phyloP scores from a whole-genome alignment of 2,113 vertebrate species.

The Cynoglossus semilaevis region DNA sequence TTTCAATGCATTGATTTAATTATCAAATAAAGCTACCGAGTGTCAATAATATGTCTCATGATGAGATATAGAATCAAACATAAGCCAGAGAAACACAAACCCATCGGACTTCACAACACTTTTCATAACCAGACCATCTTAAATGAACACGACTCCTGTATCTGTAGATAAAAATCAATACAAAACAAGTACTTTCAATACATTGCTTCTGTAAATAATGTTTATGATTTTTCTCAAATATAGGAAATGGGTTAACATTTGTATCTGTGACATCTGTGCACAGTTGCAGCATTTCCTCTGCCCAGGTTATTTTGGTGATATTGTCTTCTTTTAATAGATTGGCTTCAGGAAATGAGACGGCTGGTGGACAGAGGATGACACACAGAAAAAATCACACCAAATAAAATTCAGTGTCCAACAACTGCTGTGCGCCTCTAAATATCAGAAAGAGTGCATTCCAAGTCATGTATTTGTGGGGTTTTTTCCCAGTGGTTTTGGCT shows the following conservation, averaged over 20 bases:
- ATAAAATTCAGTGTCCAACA: not conserved
- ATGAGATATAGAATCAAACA: too few species aligned
- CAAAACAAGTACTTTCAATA: not conserved
- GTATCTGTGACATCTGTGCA: constrained; percentile 2
- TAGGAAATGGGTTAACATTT: constrained; percentile 25
- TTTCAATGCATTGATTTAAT: constrained; percentile 43
- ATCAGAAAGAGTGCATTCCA: too few species aligned
- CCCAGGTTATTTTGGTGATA: constrained; percentile 8
- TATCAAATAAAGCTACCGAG: not conserved
- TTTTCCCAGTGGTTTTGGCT: too few species aligned
- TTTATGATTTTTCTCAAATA: too few species aligned
- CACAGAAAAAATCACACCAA: constrained; percentile 5
- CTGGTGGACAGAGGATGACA: constrained; percentile 12
- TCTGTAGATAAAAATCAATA: too few species aligned
- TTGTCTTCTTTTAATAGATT: constrained; percentile 31
- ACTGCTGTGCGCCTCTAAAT: too few species aligned
- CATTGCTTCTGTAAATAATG: too few species aligned
- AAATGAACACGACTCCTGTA: too few species aligned
- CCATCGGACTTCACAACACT: constrained; percentile 34
- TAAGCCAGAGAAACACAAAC: too few species aligned
- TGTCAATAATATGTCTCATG: too few species aligned
- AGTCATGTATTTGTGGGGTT: too few species aligned
- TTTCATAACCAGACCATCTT: too few species aligned
- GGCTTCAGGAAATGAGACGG: constrained; percentile 31
- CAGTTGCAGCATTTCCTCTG: constrained; percentile 3